These are phyloP conservation scores for Habropoda laboriosa DNA, from an alignment of 1,140 invertebrate species.

Conservation along the genomic window DNA sequence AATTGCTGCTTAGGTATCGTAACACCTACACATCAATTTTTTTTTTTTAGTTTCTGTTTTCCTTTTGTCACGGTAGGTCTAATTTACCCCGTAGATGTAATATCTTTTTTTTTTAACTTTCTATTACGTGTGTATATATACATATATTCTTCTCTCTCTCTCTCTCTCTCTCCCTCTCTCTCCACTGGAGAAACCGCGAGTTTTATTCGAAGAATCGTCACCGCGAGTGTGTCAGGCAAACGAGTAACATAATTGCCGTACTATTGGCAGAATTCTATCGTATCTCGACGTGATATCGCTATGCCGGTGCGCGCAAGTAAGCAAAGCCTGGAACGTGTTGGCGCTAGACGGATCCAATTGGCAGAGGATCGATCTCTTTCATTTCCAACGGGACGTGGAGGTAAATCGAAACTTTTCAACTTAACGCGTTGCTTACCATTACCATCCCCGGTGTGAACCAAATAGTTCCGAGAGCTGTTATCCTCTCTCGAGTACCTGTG, in stretches of 20 bases:
- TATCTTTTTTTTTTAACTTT: too few species aligned
- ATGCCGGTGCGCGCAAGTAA: slow-evolving; percentile 98
- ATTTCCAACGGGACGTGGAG: slow-evolving; percentile 99
- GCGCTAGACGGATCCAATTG: slow-evolving; percentile 99
- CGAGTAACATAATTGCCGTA: slow-evolving; percentile 43
- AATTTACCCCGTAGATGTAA: too few species aligned
- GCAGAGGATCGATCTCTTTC: slow-evolving; percentile 99
- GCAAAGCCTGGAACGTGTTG: slow-evolving; percentile 97
- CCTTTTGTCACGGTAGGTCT: too few species aligned
- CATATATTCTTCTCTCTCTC: background rate
- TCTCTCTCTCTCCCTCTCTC: background rate
- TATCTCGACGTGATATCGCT: slow-evolving; percentile 98
- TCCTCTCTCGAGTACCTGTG: too few species aligned
- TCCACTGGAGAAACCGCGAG: too few species aligned
- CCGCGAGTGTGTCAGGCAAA: background rate
- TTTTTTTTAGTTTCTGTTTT: too few species aligned
- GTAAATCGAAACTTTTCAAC: slow-evolving; percentile 84
- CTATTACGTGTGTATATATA: too few species aligned
- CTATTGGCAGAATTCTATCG: slow-evolving; percentile 92
- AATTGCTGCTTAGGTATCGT: slow-evolving; percentile 91
- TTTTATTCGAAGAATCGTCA: slow-evolving; percentile 15
- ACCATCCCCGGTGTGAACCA: too few species aligned
- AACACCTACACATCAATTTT: background rate
- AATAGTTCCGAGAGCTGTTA: too few species aligned
- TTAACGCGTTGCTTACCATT: slow-evolving; percentile 19